Evolutionary conservation across 2,888 invertebrate genomes (phyloP).

Genomic region (Melinaea menophilus): DNA sequence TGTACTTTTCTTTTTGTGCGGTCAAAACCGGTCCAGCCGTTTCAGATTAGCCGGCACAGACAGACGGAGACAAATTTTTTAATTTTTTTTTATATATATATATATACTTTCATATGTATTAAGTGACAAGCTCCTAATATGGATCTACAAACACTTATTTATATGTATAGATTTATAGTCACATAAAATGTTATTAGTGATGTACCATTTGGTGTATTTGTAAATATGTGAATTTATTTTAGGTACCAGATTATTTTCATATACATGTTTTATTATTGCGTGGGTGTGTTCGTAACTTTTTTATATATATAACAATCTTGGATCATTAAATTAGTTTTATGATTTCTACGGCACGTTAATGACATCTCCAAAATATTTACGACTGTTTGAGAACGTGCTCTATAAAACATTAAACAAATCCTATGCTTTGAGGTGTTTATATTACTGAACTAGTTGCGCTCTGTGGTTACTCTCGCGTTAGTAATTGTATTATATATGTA

Average conservation of each 20-base stretch:
- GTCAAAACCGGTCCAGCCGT: too few species aligned
- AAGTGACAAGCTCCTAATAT: too few species aligned
- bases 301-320: neutral
- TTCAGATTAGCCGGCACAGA: too few species aligned
- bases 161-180: neutral
- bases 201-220: slow-evolving; percentile 6
- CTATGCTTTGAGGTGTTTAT: neutral
- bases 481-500: too few species aligned
- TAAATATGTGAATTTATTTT: neutral
- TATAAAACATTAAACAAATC: neutral
- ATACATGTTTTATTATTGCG: neutral
- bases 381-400: slow-evolving; percentile 1
- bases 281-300: slow-evolving; percentile 1
- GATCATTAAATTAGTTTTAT: slow-evolving; percentile 1
- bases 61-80: too few species aligned
- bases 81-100: too few species aligned
- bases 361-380: slow-evolving; percentile 4
- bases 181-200: neutral
- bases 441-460: neutral
- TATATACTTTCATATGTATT: too few species aligned
- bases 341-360: neutral
- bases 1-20: too few species aligned
- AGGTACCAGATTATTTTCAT: neutral
- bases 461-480: neutral
- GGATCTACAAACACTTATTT: neutral